Conservation (phyloP, 2,113 vertebrate genomes). For the Euleptes europaea region DNA sequence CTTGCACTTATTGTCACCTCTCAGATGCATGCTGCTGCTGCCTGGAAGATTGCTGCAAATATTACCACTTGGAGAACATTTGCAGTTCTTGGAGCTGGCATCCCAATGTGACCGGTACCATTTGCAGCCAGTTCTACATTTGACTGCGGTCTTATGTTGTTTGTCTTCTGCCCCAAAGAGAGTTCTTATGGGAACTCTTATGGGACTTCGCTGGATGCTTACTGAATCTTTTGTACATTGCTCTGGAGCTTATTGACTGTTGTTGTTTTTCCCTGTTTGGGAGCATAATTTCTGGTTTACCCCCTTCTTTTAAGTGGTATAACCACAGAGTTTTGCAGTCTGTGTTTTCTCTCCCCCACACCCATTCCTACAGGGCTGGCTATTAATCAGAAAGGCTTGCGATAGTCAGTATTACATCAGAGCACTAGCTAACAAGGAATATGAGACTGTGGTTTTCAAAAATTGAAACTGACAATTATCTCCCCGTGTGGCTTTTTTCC, state of each 20-base stretch:
- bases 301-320: conserved; percentile 1
- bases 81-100: not conserved
- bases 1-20: too few relatives aligned
- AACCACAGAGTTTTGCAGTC: not conserved
- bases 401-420: not conserved
- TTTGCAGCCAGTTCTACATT: not conserved
- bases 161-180: not conserved
- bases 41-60: not conserved
- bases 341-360: not conserved
- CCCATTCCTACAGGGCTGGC: not conserved
- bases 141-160: not conserved
- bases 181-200: not conserved
- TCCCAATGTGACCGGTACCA: not conserved
- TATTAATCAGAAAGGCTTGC: conserved; percentile 25
- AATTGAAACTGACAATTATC: not conserved
- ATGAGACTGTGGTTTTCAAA: not conserved
- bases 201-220: not conserved
- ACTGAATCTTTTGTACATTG: not conserved
- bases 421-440: conserved; percentile 11
- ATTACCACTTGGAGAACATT: not conserved
- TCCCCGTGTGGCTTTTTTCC: conserved; percentile 5
- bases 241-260: not conserved
- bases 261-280: not conserved
- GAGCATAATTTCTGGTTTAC: not conserved
- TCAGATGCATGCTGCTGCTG: too few relatives aligned